Conservation (phyloP, 2,888 invertebrate genomes). For the Drosophila tripunctata region DNA sequence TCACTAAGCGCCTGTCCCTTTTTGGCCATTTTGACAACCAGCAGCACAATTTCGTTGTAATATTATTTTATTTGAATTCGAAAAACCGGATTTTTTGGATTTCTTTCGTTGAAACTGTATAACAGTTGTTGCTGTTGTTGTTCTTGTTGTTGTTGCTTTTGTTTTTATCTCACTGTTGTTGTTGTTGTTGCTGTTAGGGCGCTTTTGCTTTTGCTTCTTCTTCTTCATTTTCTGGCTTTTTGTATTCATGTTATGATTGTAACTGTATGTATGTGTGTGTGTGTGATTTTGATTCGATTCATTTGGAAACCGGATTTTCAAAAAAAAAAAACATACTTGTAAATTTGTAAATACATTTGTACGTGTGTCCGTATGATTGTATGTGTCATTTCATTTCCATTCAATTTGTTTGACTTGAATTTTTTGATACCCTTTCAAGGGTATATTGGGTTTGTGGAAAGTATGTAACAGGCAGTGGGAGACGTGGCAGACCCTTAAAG, state of each 20-base stretch:
- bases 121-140: constrained; percentile 17
- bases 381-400: constrained; percentile 57
- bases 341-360: background rate
- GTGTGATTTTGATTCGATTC: constrained; percentile 61
- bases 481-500: too few relatives aligned
- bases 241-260: constrained; percentile 22
- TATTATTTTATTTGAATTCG: constrained; percentile 14
- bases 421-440: background rate
- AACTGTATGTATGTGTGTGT: constrained; percentile 24
- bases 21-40: background rate
- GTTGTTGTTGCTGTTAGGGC: constrained; percentile 46
- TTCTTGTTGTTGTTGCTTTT: constrained; percentile 46
- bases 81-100: constrained; percentile 60
- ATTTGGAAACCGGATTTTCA: constrained; percentile 70
- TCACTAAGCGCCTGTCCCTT: constrained; percentile 2
- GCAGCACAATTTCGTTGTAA: constrained; percentile 13
- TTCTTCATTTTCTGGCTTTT: constrained; percentile 29
- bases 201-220: constrained; percentile 12
- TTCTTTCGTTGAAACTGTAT: constrained; percentile 41
- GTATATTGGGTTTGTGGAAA: too few relatives aligned
- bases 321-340: constrained; percentile 48
- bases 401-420: constrained; percentile 40
- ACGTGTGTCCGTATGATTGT: background rate
- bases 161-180: constrained; percentile 21
- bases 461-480: too few relatives aligned